Evolutionary conservation across 2,797 vertebrate species (phyloP).

Genomic region (Pteronotus mesoamericanus): DNA sequence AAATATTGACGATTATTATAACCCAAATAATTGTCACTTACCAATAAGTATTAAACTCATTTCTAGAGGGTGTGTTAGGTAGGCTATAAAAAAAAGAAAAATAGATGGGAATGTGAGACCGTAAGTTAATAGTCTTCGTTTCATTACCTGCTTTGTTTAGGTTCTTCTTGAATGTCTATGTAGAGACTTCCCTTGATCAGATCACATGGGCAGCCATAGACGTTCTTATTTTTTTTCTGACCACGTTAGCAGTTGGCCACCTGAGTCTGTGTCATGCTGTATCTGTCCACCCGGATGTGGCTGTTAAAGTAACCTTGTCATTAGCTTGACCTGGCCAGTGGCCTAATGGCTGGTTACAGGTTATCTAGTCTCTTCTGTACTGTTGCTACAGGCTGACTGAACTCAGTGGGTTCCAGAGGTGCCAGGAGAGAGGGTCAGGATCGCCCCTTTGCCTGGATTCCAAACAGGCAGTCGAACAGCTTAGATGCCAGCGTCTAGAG

Average conservation of each 20-base stretch:
- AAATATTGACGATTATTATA: neutral
- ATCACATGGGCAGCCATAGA: neutral
- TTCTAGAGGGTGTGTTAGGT: neutral
- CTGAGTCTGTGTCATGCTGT: neutral
- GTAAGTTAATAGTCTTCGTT: neutral
- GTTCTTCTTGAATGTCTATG: neutral
- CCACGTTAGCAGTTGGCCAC: neutral
- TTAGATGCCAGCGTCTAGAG: neutral
- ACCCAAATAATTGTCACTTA: neutral
- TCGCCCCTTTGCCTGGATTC: neutral
- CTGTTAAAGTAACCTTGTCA: slow-evolving; percentile 36
- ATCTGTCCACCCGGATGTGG: neutral
- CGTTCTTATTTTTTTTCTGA: neutral
- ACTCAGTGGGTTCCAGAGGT: slow-evolving; percentile 46
- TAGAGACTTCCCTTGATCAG: neutral
- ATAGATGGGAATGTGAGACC: neutral
- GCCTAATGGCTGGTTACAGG: slow-evolving; percentile 53
- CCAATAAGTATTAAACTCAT: neutral
- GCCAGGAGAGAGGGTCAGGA: neutral
- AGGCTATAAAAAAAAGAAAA: neutral
- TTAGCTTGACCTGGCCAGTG: slow-evolving; percentile 59
- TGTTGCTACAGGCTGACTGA: slow-evolving; percentile 30
- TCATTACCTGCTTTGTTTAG: neutral
- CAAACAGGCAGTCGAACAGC: neutral
- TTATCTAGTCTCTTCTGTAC: slow-evolving; percentile 51